Evolutionary conservation across 2,797 vertebrate genomes (phyloP).

Genomic region (Enteromius trimaculatus): DNA sequence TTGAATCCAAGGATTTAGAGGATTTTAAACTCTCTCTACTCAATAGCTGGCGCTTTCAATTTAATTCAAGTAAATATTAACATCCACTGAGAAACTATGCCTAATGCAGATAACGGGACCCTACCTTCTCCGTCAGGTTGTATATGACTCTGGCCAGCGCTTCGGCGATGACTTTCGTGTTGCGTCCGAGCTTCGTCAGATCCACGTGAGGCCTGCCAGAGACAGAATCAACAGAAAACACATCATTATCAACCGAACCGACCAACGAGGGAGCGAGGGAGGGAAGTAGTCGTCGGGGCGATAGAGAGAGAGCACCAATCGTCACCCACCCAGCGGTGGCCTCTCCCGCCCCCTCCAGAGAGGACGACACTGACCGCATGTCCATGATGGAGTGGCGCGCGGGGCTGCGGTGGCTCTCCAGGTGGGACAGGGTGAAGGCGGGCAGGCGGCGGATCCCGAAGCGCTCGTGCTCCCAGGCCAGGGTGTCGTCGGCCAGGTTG

Average conservation of each 20-base stretch:
- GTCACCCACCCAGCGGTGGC: conserved; percentile 80
- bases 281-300: neutral
- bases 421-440: conserved; percentile 93
- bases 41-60: neutral
- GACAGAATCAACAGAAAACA: conserved; percentile 36
- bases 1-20: too few species aligned
- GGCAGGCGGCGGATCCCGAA: conserved; percentile 96
- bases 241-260: neutral
- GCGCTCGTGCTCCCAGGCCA: conserved; percentile 98
- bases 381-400: conserved; percentile 97
- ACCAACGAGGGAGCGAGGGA: neutral
- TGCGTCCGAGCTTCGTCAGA: conserved; percentile 86
- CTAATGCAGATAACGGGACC: neutral
- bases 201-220: conserved; percentile 87
- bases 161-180: conserved; percentile 92
- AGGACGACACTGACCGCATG: conserved; percentile 86
- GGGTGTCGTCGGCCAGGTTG: conserved; percentile 94
- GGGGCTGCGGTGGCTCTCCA: conserved; percentile 90
- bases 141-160: conserved; percentile 94
- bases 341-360: conserved; percentile 77
- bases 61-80: neutral
- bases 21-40: neutral
- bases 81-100: neutral
- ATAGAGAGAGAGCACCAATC: conserved; percentile 65
- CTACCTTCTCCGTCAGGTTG: conserved; percentile 96